These are phyloP conservation scores for Tetrax tetrax DNA, from an alignment of 2,113 vertebrate genomes.

Conservation along the genomic window DNA sequence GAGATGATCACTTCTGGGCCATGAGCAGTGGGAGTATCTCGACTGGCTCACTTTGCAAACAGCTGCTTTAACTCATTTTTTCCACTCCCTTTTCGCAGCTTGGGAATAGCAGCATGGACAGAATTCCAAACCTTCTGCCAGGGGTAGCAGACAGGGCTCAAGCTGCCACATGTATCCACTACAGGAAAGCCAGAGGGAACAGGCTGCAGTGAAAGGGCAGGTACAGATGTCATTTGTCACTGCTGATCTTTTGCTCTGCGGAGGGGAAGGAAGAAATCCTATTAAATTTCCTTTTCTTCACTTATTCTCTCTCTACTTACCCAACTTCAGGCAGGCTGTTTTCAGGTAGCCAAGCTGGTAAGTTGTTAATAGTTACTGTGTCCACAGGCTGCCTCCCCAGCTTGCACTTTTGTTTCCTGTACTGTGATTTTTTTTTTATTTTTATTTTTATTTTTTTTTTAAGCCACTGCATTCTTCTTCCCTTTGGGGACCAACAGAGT, in stretches of 20 bases:
- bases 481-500: background rate
- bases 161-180: background rate
- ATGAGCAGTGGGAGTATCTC: background rate
- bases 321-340: background rate
- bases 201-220: background rate
- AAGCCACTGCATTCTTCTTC: background rate
- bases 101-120: background rate
- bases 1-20: background rate
- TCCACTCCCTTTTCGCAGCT: background rate
- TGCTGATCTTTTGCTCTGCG: background rate
- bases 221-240: background rate
- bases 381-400: background rate
- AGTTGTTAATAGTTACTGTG: fast-evolving
- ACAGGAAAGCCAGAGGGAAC: background rate
- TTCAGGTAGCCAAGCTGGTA: background rate
- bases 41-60: background rate
- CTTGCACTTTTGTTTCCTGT: background rate
- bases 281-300: background rate
- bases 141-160: background rate
- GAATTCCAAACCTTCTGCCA: background rate
- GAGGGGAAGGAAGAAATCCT: background rate
- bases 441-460: background rate
- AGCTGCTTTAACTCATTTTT: background rate
- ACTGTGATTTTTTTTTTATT: background rate
- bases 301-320: background rate